Evolutionary conservation across 2,888 invertebrate species (phyloP).

Genomic region (Anagyrus pseudococci): DNA sequence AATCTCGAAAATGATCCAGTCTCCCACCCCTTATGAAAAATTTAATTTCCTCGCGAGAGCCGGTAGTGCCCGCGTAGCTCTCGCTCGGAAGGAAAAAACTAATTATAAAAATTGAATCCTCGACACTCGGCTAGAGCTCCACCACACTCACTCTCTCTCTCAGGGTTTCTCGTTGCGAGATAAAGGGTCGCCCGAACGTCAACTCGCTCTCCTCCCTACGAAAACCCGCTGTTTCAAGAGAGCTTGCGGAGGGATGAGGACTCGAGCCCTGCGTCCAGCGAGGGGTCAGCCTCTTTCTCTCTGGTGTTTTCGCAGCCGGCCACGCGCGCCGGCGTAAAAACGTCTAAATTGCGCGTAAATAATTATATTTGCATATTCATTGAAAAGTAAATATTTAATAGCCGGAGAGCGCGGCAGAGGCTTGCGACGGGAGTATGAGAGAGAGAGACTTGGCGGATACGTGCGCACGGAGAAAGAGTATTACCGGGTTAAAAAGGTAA

Average conservation of each 20-base stretch:
- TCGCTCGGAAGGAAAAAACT: conserved; percentile 16
- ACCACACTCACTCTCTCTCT: too few relatives aligned
- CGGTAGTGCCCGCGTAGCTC: not conserved
- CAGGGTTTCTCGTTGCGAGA: conserved; percentile 2
- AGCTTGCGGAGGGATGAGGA: conserved; percentile 12
- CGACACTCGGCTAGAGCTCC: conserved; percentile 30
- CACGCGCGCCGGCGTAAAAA: conserved; percentile 55
- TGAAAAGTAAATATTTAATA: conserved; percentile 62
- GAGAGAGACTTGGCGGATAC: conserved; percentile 15
- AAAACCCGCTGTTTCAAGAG: conserved; percentile 23
- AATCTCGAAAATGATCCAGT: too few relatives aligned
- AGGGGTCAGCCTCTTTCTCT: too few relatives aligned
- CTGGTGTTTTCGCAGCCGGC: too few relatives aligned
- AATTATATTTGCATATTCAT: conserved; percentile 63
- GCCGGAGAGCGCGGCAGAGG: too few relatives aligned
- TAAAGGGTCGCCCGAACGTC: conserved; percentile 27
- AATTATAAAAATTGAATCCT: conserved; percentile 39
- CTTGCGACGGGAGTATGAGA: conserved; percentile 41
- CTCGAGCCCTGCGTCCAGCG: not conserved
- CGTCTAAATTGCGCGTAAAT: conserved; percentile 62
- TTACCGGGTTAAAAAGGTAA: conserved; percentile 25
- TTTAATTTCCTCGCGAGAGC: not conserved
- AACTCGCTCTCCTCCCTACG: conserved; percentile 23
- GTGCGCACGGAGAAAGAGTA: conserved; percentile 35
- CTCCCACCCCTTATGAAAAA: too few relatives aligned